Percentiles rank a stretch among this genome's conserved stretches.
Conservation (phyloP, 1,140 invertebrate genomes). For the Phymastichus coffea region DNA sequence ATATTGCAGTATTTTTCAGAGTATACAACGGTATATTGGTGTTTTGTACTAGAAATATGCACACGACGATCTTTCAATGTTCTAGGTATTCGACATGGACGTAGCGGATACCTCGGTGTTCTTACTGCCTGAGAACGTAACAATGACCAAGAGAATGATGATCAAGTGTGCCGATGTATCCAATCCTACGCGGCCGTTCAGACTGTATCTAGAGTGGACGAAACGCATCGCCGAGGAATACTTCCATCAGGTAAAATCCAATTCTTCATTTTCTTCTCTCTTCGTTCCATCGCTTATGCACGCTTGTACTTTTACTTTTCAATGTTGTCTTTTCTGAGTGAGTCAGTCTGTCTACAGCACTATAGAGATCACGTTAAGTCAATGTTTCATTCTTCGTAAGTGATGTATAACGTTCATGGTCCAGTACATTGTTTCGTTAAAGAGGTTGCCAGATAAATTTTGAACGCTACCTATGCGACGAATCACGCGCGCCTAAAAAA, state of each 20-base stretch:
- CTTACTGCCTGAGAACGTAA: slow-evolving; percentile 71
- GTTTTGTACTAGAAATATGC: no score
- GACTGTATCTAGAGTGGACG: slow-evolving; percentile 87
- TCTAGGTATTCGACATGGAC: slow-evolving; percentile 10
- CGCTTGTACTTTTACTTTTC: slow-evolving; percentile 1
- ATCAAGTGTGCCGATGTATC: slow-evolving; percentile 96
- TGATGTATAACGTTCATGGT: no score
- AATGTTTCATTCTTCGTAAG: no score
- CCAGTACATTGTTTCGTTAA: no score
- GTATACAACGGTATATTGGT: no score
- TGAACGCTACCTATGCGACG: no score
- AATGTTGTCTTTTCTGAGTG: neutral
- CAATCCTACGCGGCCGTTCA: slow-evolving; percentile 82
- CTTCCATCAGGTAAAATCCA: slow-evolving; percentile 69
- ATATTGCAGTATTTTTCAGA: no score
- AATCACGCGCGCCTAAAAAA: no score
- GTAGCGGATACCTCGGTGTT: slow-evolving; percentile 44
- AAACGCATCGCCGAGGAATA: slow-evolving; percentile 87
- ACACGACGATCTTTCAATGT: no score
- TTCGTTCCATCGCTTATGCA: neutral
- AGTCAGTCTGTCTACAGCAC: no score
- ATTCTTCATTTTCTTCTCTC: neutral
- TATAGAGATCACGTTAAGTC: no score
- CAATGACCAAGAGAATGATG: slow-evolving; percentile 85
- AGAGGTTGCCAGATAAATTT: no score